A percentile compares a stretch with the other conserved stretches of the same genome.
phyloP scores from a whole-genome alignment of 92 coral and sea anemone species.

The Palythoa grandis region DNA sequence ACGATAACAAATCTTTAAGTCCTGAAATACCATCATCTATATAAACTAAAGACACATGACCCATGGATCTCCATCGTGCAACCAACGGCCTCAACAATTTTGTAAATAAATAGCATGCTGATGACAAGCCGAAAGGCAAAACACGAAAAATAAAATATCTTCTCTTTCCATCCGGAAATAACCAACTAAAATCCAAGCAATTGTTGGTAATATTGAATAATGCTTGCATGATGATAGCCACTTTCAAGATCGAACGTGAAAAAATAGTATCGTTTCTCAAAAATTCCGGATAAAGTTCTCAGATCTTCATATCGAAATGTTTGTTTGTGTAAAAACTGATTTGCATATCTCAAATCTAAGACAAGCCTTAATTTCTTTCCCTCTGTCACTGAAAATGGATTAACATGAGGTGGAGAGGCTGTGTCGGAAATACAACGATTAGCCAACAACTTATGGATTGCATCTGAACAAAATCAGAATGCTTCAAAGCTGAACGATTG shows the following conservation, averaged over 20 bases:
- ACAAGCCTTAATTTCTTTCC: conserved; percentile 53
- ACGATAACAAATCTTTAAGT: conserved; percentile 4
- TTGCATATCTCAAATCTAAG: conserved; percentile 53
- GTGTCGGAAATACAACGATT: conserved; percentile 40
- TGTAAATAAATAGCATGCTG: conserved; percentile 47
- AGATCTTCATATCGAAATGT: conserved; percentile 43
- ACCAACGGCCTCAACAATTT: conserved; percentile 54
- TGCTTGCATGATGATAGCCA: conserved; percentile 56
- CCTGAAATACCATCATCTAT: conserved; percentile 58
- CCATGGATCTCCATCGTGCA: conserved; percentile 49
- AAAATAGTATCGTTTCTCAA: conserved; percentile 29
- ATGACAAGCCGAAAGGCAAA: conserved; percentile 50
- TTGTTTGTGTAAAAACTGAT: neutral
- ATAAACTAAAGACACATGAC: conserved; percentile 52
- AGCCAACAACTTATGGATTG: conserved; percentile 39
- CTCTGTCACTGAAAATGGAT: conserved; percentile 59
- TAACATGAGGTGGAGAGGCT: conserved; percentile 46
- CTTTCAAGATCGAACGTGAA: no score
- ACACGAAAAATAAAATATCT: conserved; percentile 52
- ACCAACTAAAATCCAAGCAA: no score
- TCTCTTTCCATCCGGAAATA: no score
- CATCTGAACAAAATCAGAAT: conserved; percentile 49
- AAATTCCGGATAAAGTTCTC: conserved; percentile 15
- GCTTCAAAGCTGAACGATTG: conserved; percentile 36
- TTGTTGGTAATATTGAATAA: conserved; percentile 41